Base-by-base conservation (phyloP, 2,888 invertebrate species). In the Dasysyrphus albostriatus region DNA sequence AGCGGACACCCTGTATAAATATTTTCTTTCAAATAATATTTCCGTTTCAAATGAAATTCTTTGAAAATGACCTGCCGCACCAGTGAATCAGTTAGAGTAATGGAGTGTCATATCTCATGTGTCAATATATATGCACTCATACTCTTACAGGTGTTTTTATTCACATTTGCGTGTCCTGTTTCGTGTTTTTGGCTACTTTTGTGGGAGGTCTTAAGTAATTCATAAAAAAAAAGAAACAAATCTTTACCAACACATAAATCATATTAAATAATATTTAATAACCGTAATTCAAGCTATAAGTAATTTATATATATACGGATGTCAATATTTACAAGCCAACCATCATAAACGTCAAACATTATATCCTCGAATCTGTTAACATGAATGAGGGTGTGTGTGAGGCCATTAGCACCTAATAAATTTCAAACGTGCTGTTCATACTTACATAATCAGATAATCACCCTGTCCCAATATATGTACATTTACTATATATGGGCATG, bases 321-420 rank as follows among this genome's bases (percentile, higher is more conserved):
- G 74, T 51, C 51, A 74, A 51, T 74, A 61, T 63, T 74, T 61
- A 61, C 29, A n/a, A 32, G 63, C 10, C 61, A 51, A 44, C 42
- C 16, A 63, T 63, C 19, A 54, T 29, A 75, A 75, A 63, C 7
- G 63, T 75, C 59, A 59, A 44, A 49, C 9, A 51, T 37, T n/a
- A 24, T 24, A 59, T 34, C 34, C 37, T 51, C 37, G 39, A 72
- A 65, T 73, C 56, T 73, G 47, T 79, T 59, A 74, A 74, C 67
- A 74, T 34, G 42, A 59, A 80, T 59, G 67, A 32, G 67, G 67
- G 74, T 74, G 67, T 39, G 34, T 16, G 37, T 47, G n/a, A 44
- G 74, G 42, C 44, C 74, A 54, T 80, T 74, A 80, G 42, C 37
- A 67, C 67, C 29, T 16, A 34, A 65, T 54, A 54, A 63, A 19